Evolutionary conservation across 2,888 invertebrate species (phyloP).

Genomic region (Caenorhabditis zanzibari): DNA sequence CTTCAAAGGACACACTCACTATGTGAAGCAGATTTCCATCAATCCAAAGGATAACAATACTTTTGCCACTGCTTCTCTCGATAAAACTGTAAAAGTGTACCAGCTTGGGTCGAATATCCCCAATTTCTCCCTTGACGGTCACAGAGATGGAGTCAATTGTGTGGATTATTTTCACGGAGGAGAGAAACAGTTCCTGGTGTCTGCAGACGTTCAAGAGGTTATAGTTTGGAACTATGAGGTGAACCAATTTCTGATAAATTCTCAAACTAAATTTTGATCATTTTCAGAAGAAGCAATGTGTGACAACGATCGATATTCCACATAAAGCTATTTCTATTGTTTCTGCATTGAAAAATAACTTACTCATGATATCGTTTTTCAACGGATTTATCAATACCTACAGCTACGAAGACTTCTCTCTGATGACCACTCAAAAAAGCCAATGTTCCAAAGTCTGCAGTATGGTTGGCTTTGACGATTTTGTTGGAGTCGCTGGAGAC

Average conservation of each 20-base stretch:
- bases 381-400: too few relatives aligned
- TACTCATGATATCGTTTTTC: too few relatives aligned
- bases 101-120: conserved; percentile 97
- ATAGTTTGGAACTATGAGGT: conserved; percentile 99
- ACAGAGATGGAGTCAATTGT: conserved; percentile 99
- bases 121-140: conserved; percentile 97
- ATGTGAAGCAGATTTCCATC: conserved; percentile 99
- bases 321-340: too few relatives aligned
- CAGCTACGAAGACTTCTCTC: too few relatives aligned
- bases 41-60: conserved; percentile 99
- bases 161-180: conserved; percentile 99
- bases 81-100: conserved; percentile 98
- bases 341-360: too few relatives aligned
- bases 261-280: neutral
- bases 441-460: too few relatives aligned
- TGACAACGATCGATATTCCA: conserved; percentile 93
- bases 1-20: conserved; percentile 98
- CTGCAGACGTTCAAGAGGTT: conserved; percentile 96
- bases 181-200: conserved; percentile 98
- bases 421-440: too few relatives aligned
- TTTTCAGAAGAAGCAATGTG: conserved; percentile 73
- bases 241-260: neutral
- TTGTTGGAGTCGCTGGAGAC: too few relatives aligned
- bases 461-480: too few relatives aligned
- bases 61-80: conserved; percentile 98